phyloP scores from a whole-genome alignment of 2,797 vertebrate genomes.

The Luscinia luscinia region DNA sequence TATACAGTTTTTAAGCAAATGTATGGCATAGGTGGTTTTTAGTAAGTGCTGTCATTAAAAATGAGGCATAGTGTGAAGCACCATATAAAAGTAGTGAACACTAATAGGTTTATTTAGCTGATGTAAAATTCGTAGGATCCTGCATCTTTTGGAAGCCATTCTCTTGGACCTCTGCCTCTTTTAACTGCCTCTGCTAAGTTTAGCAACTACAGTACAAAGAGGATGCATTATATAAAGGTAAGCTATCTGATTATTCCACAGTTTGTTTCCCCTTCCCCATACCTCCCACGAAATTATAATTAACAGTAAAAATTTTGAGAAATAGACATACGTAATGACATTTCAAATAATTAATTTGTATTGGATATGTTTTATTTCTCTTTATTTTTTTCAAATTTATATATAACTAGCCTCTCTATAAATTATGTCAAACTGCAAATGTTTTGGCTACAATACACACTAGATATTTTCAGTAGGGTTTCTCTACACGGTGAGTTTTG shows the following conservation, averaged over 20 bases:
- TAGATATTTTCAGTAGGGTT: background rate
- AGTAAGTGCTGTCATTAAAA: background rate
- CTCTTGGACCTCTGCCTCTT: background rate
- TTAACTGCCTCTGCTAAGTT: background rate
- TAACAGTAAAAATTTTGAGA: background rate
- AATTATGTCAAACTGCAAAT: background rate
- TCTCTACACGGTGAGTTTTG: background rate
- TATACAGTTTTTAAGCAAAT: background rate
- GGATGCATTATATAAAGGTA: background rate
- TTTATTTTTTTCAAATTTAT: background rate
- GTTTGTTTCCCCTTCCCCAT: fast-evolving
- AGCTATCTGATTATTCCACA: background rate
- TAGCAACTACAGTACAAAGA: background rate
- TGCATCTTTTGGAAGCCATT: background rate
- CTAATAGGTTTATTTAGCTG: background rate
- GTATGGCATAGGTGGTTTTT: background rate
- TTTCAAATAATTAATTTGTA: background rate
- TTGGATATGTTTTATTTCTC: background rate
- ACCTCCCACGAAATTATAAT: background rate
- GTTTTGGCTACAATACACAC: background rate
- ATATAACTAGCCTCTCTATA: background rate
- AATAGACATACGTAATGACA: background rate
- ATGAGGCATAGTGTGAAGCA: background rate
- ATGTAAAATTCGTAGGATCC: background rate
- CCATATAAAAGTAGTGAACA: background rate